Evolutionary conservation across 2,113 vertebrate species (phyloP).

Genomic region (Pungitius pungitius): DNA sequence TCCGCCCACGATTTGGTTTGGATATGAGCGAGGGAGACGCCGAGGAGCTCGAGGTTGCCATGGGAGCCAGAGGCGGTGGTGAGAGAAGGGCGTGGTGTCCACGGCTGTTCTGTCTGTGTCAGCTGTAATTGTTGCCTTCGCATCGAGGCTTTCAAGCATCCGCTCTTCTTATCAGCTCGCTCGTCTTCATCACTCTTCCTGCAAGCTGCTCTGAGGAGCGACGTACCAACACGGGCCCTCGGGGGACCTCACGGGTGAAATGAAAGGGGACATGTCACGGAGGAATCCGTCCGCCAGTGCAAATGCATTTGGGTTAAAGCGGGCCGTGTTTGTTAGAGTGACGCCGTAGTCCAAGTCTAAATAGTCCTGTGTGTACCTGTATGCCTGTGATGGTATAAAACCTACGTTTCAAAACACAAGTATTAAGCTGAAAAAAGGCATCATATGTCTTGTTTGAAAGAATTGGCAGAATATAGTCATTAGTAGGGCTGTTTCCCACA

Average conservation of each 20-base stretch:
- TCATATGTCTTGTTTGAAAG: neutral
- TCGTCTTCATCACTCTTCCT: neutral
- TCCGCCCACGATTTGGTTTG: constrained; percentile 7
- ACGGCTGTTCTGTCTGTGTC: constrained; percentile 14
- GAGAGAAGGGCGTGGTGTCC: constrained; percentile 27
- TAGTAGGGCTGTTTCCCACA: neutral
- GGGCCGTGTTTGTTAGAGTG: no score
- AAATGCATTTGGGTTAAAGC: no score
- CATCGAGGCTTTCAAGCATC: neutral
- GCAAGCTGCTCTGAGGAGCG: neutral
- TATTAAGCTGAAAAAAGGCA: neutral
- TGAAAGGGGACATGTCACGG: neutral
- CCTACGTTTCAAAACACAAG: neutral
- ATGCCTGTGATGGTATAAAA: no score
- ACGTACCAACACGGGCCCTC: neutral
- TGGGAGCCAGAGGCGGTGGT: constrained; percentile 24
- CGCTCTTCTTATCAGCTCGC: neutral
- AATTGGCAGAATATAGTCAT: neutral
- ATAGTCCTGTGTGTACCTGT: no score
- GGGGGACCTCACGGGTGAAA: neutral
- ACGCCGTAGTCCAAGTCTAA: neutral
- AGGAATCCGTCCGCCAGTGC: neutral
- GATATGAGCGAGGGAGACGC: neutral
- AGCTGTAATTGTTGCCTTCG: constrained; percentile 11
- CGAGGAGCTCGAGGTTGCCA: constrained; percentile 28